These are phyloP conservation scores for Hypsopygia costalis DNA, from an alignment of 2,888 invertebrate species.

Conservation along the genomic window DNA sequence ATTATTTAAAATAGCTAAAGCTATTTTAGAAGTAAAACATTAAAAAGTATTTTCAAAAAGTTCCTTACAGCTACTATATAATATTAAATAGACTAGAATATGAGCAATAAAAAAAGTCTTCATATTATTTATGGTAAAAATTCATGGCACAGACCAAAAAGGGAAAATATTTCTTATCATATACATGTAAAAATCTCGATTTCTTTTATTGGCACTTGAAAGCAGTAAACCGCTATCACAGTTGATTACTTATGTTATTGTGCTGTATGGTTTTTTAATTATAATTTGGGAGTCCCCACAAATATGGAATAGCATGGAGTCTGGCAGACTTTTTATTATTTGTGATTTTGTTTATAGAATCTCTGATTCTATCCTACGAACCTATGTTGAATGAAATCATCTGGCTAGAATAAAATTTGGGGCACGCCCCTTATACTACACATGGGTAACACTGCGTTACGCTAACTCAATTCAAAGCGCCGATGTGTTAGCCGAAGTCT, in stretches of 20 bases:
- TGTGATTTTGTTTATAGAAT: no score
- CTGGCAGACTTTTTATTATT: no score
- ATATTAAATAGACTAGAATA: constrained; percentile 75
- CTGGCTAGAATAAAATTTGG: no score
- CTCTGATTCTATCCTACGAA: no score
- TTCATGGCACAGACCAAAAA: constrained; percentile 22
- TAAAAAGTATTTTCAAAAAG: constrained; percentile 3
- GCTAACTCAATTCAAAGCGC: no score
- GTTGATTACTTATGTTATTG: constrained; percentile 52
- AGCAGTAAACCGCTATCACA: constrained; percentile 61
- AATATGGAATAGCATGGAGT: neutral
- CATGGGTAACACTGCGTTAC: no score
- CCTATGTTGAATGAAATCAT: no score
- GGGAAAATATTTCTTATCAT: constrained; percentile 25
- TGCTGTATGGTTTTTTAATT: constrained; percentile 39
- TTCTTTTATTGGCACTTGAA: constrained; percentile 54
- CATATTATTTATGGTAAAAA: constrained; percentile 26
- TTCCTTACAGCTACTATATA: constrained; percentile 24
- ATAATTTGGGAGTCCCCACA: neutral
- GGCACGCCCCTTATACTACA: no score
- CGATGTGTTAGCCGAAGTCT: no score
- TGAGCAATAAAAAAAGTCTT: constrained; percentile 72
- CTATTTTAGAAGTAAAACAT: no score
- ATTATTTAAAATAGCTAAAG: no score
- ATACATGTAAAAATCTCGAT: constrained; percentile 9